Conservation (phyloP, 1,140 invertebrate species). For the Homarus americanus region DNA sequence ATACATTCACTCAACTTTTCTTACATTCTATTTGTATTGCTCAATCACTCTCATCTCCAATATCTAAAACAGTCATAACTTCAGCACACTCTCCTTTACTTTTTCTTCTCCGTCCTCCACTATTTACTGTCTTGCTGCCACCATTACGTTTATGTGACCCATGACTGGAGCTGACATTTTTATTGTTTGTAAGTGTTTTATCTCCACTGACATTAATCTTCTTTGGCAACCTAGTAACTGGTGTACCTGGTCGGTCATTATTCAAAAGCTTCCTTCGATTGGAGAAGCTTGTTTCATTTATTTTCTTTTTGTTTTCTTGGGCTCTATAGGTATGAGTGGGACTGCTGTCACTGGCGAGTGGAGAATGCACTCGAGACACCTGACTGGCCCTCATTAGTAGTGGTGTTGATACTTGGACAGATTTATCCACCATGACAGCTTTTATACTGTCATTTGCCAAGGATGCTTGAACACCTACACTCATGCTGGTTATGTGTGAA, state of each 20-base stretch:
- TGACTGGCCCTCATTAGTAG: conserved; percentile 27
- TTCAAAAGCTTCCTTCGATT: conserved; percentile 38
- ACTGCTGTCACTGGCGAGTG: conserved; percentile 18
- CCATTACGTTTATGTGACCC: conserved; percentile 42
- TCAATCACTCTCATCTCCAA: conserved; percentile 53
- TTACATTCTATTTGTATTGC: not conserved
- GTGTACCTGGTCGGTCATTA: conserved; percentile 55
- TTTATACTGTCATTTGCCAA: conserved; percentile 9
- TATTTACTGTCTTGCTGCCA: not conserved
- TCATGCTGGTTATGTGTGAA: not conserved
- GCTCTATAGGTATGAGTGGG: conserved; percentile 1
- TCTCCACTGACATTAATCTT: conserved; percentile 40
- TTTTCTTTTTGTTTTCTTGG: conserved; percentile 40
- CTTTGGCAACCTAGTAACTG: conserved; percentile 48
- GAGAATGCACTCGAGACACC: not conserved
- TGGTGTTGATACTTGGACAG: conserved; percentile 47
- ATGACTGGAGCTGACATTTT: conserved; percentile 26
- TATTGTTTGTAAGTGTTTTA: conserved; percentile 13
- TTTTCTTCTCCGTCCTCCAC: conserved; percentile 19
- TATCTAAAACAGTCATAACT: conserved; percentile 54
- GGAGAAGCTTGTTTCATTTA: conserved; percentile 54
- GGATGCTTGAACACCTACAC: conserved; percentile 54
- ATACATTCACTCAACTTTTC: not conserved
- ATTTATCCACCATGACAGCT: conserved; percentile 47
- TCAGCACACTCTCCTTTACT: conserved; percentile 43